Evolutionary conservation across 2,113 vertebrate species (phyloP).

Genomic region (Poeciliopsis occidentalis): DNA sequence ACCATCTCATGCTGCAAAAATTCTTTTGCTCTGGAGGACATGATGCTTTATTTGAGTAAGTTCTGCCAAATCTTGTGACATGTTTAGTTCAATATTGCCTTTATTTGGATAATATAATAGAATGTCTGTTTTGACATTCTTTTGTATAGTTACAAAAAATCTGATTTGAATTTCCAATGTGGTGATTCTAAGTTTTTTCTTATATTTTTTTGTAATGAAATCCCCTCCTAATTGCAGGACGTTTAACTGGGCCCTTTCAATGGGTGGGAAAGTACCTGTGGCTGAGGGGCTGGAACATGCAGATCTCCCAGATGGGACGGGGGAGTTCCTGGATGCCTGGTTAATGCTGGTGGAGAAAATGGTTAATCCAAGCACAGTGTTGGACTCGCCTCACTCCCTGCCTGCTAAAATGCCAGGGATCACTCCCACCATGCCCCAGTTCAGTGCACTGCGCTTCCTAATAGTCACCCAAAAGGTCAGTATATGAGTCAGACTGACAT

Average conservation of each 20-base stretch:
- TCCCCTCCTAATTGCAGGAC: conserved; percentile 77
- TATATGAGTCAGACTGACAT: neutral
- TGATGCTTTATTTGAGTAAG: conserved; percentile 95
- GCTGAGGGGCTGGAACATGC: conserved; percentile 89
- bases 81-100: neutral
- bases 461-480: conserved; percentile 94
- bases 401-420: conserved; percentile 89
- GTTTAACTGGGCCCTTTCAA: conserved; percentile 94
- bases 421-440: conserved; percentile 87
- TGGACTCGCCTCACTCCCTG: conserved; percentile 93
- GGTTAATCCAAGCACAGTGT: conserved; percentile 94
- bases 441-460: conserved; percentile 92
- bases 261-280: conserved; percentile 92
- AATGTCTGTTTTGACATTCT: too few species aligned
- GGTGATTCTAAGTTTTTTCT: neutral
- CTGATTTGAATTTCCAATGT: neutral
- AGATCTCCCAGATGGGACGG: conserved; percentile 92
- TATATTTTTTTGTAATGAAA: neutral
- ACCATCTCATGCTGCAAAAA: conserved; percentile 95
- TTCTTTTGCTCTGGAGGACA: conserved; percentile 96
- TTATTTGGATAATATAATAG: too few species aligned
- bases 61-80: neutral
- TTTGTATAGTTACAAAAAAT: neutral
- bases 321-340: conserved; percentile 94
- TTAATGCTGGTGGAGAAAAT: conserved; percentile 96